These are phyloP conservation scores for Tragelaphus buxtoni DNA, from an alignment of 2,113 vertebrate species.

Conservation along the genomic window DNA sequence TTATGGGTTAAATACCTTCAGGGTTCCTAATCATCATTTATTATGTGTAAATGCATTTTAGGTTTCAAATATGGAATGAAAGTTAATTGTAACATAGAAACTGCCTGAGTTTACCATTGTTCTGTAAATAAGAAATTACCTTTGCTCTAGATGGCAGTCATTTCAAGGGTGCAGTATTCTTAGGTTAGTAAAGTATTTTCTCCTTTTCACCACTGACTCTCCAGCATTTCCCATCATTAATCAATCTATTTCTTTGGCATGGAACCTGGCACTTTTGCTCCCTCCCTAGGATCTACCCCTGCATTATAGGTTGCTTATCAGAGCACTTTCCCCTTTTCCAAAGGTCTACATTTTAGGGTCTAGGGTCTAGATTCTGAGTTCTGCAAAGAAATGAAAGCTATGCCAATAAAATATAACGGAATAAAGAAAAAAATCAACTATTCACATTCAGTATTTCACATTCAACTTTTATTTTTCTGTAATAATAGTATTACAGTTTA, in stretches of 20 bases:
- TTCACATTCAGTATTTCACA: neutral
- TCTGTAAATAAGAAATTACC: neutral
- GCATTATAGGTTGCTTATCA: constrained; percentile 80
- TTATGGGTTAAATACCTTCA: neutral
- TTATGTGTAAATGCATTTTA: neutral
- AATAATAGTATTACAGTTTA: neutral
- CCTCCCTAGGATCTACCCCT: constrained; percentile 77
- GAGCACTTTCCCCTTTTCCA: constrained; percentile 75
- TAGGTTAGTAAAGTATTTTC: constrained; percentile 64
- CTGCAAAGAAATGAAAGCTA: constrained; percentile 83
- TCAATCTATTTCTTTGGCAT: constrained; percentile 74
- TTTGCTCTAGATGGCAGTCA: constrained; percentile 72
- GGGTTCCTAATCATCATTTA: neutral
- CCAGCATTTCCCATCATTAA: constrained; percentile 64
- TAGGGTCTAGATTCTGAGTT: constrained; percentile 77
- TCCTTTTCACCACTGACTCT: neutral
- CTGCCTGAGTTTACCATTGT: neutral
- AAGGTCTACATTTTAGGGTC: neutral
- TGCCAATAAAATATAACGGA: constrained; percentile 86
- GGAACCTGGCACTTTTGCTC: constrained; percentile 71
- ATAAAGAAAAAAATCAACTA: constrained; percentile 64
- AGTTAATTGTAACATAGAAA: neutral
- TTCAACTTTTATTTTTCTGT: neutral
- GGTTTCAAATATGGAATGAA: neutral
- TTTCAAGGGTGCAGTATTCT: constrained; percentile 68